phyloP scores from a whole-genome alignment of 2,888 invertebrate genomes.

The Xylophagus ater region DNA sequence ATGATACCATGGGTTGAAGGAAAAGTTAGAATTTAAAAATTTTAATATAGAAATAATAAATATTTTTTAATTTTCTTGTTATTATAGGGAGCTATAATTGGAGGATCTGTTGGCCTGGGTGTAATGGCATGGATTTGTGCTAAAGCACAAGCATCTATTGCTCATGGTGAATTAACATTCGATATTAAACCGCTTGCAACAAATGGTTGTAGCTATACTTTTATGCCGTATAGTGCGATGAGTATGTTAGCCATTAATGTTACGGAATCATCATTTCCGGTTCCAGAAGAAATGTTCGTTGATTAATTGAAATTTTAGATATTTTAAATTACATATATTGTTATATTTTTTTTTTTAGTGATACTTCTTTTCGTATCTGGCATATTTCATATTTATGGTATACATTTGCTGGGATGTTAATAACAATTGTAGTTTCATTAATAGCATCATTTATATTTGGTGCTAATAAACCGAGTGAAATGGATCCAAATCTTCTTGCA shows the following conservation, averaged over 20 bases:
- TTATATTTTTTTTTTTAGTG: constrained; percentile 26
- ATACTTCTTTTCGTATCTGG: constrained; percentile 41
- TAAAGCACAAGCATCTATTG: constrained; percentile 44
- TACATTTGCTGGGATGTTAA: constrained; percentile 48
- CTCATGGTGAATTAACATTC: constrained; percentile 40
- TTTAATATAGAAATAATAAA: constrained; percentile 1
- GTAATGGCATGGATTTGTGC: constrained; percentile 47
- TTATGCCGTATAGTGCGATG: constrained; percentile 32
- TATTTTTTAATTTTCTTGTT: neutral
- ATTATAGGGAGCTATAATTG: constrained; percentile 43
- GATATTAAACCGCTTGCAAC: constrained; percentile 42
- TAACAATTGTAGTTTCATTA: constrained; percentile 46
- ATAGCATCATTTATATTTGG: constrained; percentile 43
- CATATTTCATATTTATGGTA: constrained; percentile 73
- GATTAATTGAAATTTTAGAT: neutral
- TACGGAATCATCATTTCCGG: constrained; percentile 17
- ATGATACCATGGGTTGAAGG: constrained; percentile 55
- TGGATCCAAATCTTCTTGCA: constrained; percentile 52
- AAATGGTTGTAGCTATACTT: constrained; percentile 44
- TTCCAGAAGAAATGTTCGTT: constrained; percentile 1
- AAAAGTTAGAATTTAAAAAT: constrained; percentile 35
- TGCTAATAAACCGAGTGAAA: constrained; percentile 43
- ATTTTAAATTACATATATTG: constrained; percentile 19
- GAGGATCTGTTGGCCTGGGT: constrained; percentile 42
- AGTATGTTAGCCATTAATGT: constrained; percentile 27